A percentile compares a stretch with the other conserved stretches of the same genome.
Conservation (phyloP, 2,888 invertebrate genomes). For the Cheilosia urbana region DNA sequence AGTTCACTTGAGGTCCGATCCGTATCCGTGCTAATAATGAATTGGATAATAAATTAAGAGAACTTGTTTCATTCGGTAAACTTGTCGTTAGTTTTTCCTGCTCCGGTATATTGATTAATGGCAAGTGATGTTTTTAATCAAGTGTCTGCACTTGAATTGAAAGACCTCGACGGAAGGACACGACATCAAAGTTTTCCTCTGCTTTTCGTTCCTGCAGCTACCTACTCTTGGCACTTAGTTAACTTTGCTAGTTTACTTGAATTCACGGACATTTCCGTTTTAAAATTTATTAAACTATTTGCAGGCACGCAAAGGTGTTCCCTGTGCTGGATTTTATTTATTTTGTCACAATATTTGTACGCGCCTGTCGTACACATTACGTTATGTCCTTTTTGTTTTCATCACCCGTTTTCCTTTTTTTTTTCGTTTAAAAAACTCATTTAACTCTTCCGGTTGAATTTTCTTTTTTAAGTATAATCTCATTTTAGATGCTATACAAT, state of each 20-base stretch:
- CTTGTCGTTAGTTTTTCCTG: slow-evolving; percentile 10
- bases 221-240: neutral
- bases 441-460: slow-evolving; percentile 69
- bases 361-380: slow-evolving; percentile 19
- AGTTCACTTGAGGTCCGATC: slow-evolving; percentile 40
- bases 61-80: slow-evolving; percentile 22
- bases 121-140: slow-evolving; percentile 24
- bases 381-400: slow-evolving; percentile 7
- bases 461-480: slow-evolving; percentile 39
- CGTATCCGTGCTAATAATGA: slow-evolving; percentile 29
- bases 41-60: slow-evolving; percentile 54
- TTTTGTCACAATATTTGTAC: slow-evolving; percentile 2
- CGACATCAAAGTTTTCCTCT: neutral
- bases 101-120: slow-evolving; percentile 32
- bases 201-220: neutral
- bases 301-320: neutral
- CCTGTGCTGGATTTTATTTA: neutral
- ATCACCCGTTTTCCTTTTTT: slow-evolving; percentile 9
- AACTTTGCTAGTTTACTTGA: slow-evolving; percentile 7
- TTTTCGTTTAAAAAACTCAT: slow-evolving; percentile 59
- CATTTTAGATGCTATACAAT: slow-evolving; percentile 60
- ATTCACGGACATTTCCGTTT: neutral
- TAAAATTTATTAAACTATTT: neutral
- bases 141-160: slow-evolving; percentile 28
- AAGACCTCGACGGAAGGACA: slow-evolving; percentile 1